A percentile compares a stretch with the other conserved stretches of the same genome.
Conservation (phyloP, 2,113 vertebrate genomes). For the Ammodramus savannarum region DNA sequence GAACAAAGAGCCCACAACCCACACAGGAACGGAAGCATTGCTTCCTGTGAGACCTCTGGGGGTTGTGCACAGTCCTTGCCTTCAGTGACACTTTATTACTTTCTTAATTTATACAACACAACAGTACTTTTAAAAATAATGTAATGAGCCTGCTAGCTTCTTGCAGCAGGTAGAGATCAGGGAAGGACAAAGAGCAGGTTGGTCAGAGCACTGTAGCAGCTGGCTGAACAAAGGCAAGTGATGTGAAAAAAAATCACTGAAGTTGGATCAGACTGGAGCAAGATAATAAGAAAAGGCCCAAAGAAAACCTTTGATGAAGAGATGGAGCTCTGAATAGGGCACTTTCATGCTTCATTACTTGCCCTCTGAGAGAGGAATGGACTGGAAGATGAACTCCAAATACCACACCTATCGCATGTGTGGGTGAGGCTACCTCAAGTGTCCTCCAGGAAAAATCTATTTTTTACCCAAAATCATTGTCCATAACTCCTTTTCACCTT, state of each 20-base stretch:
- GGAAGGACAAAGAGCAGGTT: conserved; percentile 7
- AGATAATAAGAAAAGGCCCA: not conserved
- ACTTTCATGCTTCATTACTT: not conserved
- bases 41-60: not conserved
- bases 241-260: not conserved
- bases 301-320: not conserved
- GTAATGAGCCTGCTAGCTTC: not conserved
- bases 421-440: not conserved
- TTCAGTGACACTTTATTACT: not conserved
- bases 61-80: not conserved
- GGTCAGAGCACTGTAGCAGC: not conserved
- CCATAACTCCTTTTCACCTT: not conserved
- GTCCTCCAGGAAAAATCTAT: not conserved
- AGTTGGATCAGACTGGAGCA: not conserved
- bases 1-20: not conserved
- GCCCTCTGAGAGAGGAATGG: not conserved
- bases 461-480: not conserved
- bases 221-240: not conserved
- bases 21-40: not conserved
- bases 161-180: not conserved
- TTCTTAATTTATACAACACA: not conserved
- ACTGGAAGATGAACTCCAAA: not conserved
- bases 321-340: not conserved
- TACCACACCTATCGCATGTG: not conserved
- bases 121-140: not conserved